Evolutionary conservation across 2,888 invertebrate genomes (phyloP), one percentile per base, ranked within the genome.

Genomic region (Tetheella fluctuosa): DNA sequence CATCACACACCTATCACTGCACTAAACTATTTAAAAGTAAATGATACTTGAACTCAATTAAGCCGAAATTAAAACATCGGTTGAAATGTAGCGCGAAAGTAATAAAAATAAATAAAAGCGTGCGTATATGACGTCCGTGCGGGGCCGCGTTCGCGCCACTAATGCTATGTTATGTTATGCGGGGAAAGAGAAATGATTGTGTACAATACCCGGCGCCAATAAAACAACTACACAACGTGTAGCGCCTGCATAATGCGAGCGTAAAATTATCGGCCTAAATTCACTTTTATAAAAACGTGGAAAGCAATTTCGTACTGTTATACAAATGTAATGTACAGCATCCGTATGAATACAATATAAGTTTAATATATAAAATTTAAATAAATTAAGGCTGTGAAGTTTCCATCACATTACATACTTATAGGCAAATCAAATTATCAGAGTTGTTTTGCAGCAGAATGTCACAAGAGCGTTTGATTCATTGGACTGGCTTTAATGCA

Each of bases 1-100:
- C 70, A 74, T 76, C 80, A 78, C 66, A 61, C 64, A 62, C 76
- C 74, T 79, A 83, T 79, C 76, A 81, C 81, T 63, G 64, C 71
- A 48, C 48, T 20, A 48, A 20, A 15, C 8, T 48, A 48, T 48
- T n/a, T 48, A 8, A 48, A 48, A 3, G 10, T 48, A 48, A 55
- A 17, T 54, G 52, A 42, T 53, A 52, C 58, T 20, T 17, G 15
- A 23, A 30, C 55, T 20, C 13, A 55, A 30, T 28, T 52, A 39
- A 48, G 39, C 59, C 23, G 37, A 58, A 59, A 52, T 17, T 53
- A 59, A 8, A 80, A 81, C 80, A 77, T 68, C 77, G 73, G 65
- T 69, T 63, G 64, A 68, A 72, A 71, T 70, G 67, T 68, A 67
- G 64, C 69, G 66, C 55, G 55, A 76, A 71, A 67, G 68, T 66